A percentile compares a stretch with the other conserved stretches of the same genome.
Evolutionary conservation across 2,113 vertebrate species (phyloP).

Genomic region (Lichenostomus cassidix): DNA sequence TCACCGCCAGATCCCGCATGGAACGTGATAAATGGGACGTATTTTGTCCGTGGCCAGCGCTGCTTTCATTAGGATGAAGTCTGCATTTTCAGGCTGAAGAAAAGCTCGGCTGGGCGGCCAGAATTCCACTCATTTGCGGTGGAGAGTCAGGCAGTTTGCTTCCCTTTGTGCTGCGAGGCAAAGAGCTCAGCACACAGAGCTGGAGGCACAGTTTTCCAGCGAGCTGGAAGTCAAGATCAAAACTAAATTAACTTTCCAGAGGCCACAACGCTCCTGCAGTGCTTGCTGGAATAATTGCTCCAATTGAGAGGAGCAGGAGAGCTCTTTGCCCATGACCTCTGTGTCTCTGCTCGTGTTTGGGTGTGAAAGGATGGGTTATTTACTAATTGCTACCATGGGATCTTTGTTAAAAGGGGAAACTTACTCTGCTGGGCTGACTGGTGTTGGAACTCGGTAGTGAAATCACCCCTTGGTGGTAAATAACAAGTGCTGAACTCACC

Average conservation of each 20-base stretch:
- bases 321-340: not conserved
- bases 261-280: not conserved
- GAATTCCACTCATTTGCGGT: not conserved
- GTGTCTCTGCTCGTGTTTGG: not conserved
- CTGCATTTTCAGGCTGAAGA: not conserved
- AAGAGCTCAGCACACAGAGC: not conserved
- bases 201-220: not conserved
- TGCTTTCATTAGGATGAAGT: not conserved
- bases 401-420: not conserved
- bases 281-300: not conserved
- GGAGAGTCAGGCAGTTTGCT: not conserved
- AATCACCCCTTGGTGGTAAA: not conserved
- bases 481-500: not conserved
- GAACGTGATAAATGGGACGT: conserved; percentile 26
- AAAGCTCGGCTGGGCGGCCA: not conserved
- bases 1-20: not conserved
- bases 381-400: not conserved
- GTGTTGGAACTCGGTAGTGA: not conserved
- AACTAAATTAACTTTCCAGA: not conserved
- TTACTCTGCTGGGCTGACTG: not conserved
- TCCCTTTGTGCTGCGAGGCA: not conserved
- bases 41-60: not conserved
- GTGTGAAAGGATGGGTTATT: not conserved
- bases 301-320: not conserved
- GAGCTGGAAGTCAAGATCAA: not conserved